Evolutionary conservation across 2,888 invertebrate genomes (phyloP).

Genomic region (Fissipunctia ypsillon): DNA sequence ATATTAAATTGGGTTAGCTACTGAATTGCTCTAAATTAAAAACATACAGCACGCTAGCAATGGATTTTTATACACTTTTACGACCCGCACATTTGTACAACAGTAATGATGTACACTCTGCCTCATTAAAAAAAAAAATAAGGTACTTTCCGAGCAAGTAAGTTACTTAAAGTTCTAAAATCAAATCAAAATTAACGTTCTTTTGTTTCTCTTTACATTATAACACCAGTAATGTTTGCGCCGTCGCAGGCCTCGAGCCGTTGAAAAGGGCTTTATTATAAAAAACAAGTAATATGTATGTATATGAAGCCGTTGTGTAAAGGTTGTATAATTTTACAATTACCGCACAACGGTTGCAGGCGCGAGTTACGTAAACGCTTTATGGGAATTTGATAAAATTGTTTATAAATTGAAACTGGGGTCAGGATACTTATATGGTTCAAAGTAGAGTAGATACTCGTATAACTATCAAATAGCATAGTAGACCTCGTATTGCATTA

Average conservation of each 20-base stretch:
- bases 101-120: no score
- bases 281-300: conserved; percentile 44
- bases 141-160: no score
- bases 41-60: no score
- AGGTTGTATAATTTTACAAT: conserved; percentile 60
- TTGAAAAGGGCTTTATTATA: conserved; percentile 36
- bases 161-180: no score
- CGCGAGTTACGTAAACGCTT: conserved; percentile 32
- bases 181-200: no score
- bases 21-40: no score
- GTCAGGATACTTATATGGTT: neutral
- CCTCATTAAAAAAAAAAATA: no score
- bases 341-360: conserved; percentile 47
- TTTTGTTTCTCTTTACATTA: conserved; percentile 33
- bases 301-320: conserved; percentile 43
- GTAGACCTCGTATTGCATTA: neutral
- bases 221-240: neutral
- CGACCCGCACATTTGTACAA: no score
- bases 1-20: no score
- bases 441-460: neutral
- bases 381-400: conserved; percentile 29
- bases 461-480: neutral
- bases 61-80: no score
- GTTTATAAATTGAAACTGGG: conserved; percentile 15
- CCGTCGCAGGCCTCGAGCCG: conserved; percentile 13